Base-by-base conservation (phyloP, 2,797 vertebrate genomes). In the Labeo calbasu region DNA sequence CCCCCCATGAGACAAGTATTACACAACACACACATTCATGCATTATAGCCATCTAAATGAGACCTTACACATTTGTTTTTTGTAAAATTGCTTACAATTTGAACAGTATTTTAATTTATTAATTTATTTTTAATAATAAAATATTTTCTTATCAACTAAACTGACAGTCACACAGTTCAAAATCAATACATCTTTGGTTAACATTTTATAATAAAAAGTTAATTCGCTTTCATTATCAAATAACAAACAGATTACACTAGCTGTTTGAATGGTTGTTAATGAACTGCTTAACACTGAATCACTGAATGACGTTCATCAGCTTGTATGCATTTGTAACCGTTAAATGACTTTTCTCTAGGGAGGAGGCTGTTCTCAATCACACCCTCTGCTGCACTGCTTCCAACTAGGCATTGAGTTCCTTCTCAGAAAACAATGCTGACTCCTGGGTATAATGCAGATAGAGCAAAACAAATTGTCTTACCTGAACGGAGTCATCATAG, bases 11-110 rank as follows among this genome's bases (percentile, higher is more conserved):
- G 78, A 84, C 75, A 5, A 4, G 21, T 55, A 50, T 84, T 82
- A 75, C 61, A 82, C 78, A 88, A 81, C 72, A 84, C 61, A 66
- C 66, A 78, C 50, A 68, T 32, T 23, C 21, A 19, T 5, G 0
- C 51, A 25, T 40, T 59, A 48, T n/a, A 72, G n/a, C 23, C 11
- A 23, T 48, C 36, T 43, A 43, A 69, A 21, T 40, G 10, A 0
- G 2, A 1, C 10, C 11, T 32, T 55, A 75, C 1, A 21, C 25
- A 46, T 4, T 51, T 73, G 19, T n/a, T 55, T 55, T 75, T 21
- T 36, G 17, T 28, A 19, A 28, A 36, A 36, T 36, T 36, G 43
- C 43, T 5, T 43, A 43, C 8, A 46, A 46, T 9, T 10, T 46
- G 43, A 46, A 46, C 43, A 46, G 43, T 46, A 46, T 46, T 7